Base-by-base conservation (phyloP, 1,140 invertebrate species). In the Apis cerana region DNA sequence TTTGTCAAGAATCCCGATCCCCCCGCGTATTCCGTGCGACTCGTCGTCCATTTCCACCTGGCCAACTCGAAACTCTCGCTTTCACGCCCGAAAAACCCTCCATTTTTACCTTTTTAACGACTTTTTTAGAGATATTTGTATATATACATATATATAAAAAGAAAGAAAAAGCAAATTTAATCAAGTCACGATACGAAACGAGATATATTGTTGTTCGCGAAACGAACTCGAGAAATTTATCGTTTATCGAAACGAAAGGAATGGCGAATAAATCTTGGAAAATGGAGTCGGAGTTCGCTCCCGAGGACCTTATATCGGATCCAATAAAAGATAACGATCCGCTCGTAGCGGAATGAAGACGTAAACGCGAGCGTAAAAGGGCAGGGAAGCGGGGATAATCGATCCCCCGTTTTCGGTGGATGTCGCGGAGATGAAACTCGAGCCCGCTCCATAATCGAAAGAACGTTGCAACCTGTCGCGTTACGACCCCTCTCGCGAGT, bases 1-100 rank as follows among this genome's bases (percentile, higher is more conserved):
- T 88, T 86, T 86, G 85, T 88, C 87, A 88, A 75, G 80, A 82
- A 85, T 83, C 56, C 59, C 61, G 11, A 59, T 43, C n/a, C 15
- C 19, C 52, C 61, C n/a, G n/a, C n/a, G n/a, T n/a, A n/a, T n/a
- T 33, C 5, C n/a, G 17, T 33, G 79, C 33, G 1, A 33, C 33
- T 33, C 33, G 33, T 33, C 33, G 2, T 33, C 52, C 13, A 15
- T 54, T 54, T 17, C 52, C 13, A 17, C 0, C 7, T 4, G 2
- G 3, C 3, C 3, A 3, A 33, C 33, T 33, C 3, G 3, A 33
- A 33, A 33, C 33, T 33, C 2, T 3, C 33, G 33, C 33, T 33
- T 4, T 33, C 33, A 4, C 33, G 33, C 33, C 2, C 1, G 33
- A 33, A 33, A 33, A 33, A 33, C 33, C 2, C 2, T 27, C 27